A percentile compares a stretch with the other conserved stretches of the same genome.
Evolutionary conservation across 2,797 vertebrate species (phyloP).

Genomic region (Microchirus variegatus): DNA sequence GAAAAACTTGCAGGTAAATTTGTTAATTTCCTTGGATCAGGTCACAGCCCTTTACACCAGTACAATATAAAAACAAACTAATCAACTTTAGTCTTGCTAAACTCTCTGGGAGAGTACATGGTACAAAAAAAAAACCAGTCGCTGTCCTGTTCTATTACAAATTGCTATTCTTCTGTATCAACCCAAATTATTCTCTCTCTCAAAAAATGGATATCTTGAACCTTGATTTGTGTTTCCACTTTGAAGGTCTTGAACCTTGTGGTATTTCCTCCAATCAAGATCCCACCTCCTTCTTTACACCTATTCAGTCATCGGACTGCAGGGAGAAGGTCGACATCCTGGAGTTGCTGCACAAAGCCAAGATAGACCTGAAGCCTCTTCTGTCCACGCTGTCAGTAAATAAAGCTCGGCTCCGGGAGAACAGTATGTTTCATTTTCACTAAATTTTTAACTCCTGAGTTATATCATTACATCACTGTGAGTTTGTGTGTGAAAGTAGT

Average conservation of each 20-base stretch:
- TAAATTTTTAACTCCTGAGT: background rate
- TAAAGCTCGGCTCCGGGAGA: conserved; percentile 94
- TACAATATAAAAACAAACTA: too few relatives aligned
- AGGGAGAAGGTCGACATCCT: conserved; percentile 97
- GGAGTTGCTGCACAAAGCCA: conserved; percentile 97
- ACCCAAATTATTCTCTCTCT: too few relatives aligned
- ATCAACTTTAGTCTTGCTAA: too few relatives aligned
- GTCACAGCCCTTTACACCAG: too few relatives aligned
- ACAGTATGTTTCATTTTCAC: conserved; percentile 87
- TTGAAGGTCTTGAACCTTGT: conserved; percentile 87
- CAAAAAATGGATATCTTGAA: background rate
- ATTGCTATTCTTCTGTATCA: too few relatives aligned
- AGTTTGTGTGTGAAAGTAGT: too few relatives aligned
- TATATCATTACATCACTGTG: background rate
- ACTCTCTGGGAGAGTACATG: too few relatives aligned
- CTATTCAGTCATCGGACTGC: conserved; percentile 91
- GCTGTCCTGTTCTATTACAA: too few relatives aligned
- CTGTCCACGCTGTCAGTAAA: conserved; percentile 95
- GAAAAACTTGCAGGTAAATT: conserved; percentile 92
- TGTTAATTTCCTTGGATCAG: conserved; percentile 2
- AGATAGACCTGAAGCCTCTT: conserved; percentile 96
- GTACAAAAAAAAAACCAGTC: too few relatives aligned
- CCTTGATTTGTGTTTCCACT: conserved; percentile 12
- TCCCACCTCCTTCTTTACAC: conserved; percentile 92
- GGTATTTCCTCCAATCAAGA: conserved; percentile 88